Percentiles rank a stretch among this genome's conserved stretches.
Evolutionary conservation across 2,888 invertebrate genomes (phyloP).

Genomic region (Gari tellinella): DNA sequence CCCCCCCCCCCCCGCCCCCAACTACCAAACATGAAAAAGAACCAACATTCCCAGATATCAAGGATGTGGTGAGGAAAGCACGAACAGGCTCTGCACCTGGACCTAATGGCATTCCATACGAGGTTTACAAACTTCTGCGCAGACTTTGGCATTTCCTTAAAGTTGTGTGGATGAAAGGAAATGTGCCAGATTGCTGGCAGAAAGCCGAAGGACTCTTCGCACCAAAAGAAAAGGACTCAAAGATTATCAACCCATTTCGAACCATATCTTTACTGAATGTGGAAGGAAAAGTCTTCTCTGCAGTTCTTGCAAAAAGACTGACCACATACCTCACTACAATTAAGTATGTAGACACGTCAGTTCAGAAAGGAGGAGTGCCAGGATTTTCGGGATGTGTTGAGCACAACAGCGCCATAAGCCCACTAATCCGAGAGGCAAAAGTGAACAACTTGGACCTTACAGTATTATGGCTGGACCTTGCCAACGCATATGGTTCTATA

Average conservation of each 20-base stretch:
- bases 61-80: conserved; percentile 20
- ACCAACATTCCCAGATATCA: no score
- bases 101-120: conserved; percentile 37
- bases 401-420: conserved; percentile 33
- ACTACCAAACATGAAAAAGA: conserved; percentile 10
- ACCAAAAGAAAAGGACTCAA: conserved; percentile 1
- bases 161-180: background rate
- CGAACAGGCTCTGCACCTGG: conserved; percentile 31
- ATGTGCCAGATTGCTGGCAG: no score
- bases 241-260: background rate
- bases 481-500: no score
- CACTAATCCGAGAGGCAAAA: conserved; percentile 1
- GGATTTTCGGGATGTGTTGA: conserved; percentile 43
- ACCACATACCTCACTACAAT: conserved; percentile 11
- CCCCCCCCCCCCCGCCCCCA: no score
- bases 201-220: no score
- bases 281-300: conserved; percentile 45
- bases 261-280: conserved; percentile 35
- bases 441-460: no score
- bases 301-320: conserved; percentile 24
- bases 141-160: background rate
- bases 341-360: conserved; percentile 29
- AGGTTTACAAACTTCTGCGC: background rate
- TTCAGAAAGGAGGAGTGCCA: conserved; percentile 42
- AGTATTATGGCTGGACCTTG: no score